Evolutionary conservation across 2,888 invertebrate species (phyloP).

Genomic region (Thereva nobilitata): DNA sequence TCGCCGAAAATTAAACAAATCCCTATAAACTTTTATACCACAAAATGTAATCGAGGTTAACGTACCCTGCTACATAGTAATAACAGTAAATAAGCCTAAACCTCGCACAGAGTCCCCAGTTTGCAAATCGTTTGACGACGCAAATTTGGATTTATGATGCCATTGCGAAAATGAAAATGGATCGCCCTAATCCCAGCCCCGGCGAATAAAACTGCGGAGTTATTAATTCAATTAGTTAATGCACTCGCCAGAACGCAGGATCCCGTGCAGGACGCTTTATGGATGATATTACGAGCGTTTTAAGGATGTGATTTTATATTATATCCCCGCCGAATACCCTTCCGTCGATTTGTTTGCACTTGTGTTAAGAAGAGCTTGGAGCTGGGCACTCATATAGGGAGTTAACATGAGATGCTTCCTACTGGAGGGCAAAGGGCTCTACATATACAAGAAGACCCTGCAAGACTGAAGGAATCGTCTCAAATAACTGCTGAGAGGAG

Average conservation of each 20-base stretch:
- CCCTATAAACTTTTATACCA: too few relatives aligned
- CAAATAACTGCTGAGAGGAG: not conserved
- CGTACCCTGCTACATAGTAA: too few relatives aligned
- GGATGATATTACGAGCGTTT: conserved; percentile 2
- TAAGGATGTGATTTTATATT: conserved; percentile 1
- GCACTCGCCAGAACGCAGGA: conserved; percentile 29
- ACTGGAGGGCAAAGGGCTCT: too few relatives aligned
- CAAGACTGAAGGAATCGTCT: too few relatives aligned
- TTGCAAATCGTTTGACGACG: conserved; percentile 34
- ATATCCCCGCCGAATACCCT: not conserved
- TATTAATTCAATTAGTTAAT: conserved; percentile 41
- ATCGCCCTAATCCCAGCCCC: conserved; percentile 21
- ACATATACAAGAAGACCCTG: too few relatives aligned
- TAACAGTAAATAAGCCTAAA: not conserved
- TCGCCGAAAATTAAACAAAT: too few relatives aligned
- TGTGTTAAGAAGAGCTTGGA: not conserved
- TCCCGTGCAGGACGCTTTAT: conserved; percentile 4
- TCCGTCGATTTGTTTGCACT: conserved; percentile 24
- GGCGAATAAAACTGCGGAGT: conserved; percentile 33
- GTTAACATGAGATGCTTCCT: too few relatives aligned
- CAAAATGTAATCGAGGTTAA: too few relatives aligned
- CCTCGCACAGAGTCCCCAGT: not conserved
- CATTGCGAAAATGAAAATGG: conserved; percentile 40
- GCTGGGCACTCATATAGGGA: conserved; percentile 2
- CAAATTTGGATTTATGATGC: conserved; percentile 42